Evolutionary conservation across 2,888 invertebrate genomes (phyloP), one percentile per base, ranked within the genome.

Genomic region (Phengaris alcon): DNA sequence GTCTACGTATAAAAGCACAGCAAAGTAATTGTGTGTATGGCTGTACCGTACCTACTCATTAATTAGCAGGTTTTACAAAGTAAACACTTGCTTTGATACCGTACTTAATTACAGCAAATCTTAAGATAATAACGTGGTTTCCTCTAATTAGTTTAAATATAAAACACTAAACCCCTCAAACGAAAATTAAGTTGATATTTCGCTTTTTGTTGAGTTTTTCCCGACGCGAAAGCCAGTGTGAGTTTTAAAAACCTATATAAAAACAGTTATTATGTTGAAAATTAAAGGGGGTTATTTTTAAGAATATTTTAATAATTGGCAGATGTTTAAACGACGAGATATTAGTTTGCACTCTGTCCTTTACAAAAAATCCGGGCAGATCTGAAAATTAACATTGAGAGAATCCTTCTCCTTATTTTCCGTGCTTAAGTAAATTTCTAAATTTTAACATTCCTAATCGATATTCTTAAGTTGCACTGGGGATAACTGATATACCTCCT

Each of bases 51-150:
- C 80, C 79, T 82, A 85, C 84, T 88, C 88, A 88, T 89, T 89
- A 88, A 87, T 85, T 87, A 85, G 85, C 84, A 82, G 85, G 86
- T 85, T 85, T 87, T 85, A 87, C 86, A 90, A 90, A 90, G 84
- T 83, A 84, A 83, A 80, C 86, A 83, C 87, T 90, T 82, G 82
- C 92, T 91, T 91, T 91, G 90, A 89, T 80, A 79, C 82, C 84
- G 82, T 84, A 84, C 88, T 87, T 91, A 91, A 93, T 92, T 91
- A 91, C 88, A 87, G 88, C 88, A 89, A 89, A 90, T 90, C 88
- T 91, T 88, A 88, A 86, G 87, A 89, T 90, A 90, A 91, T 91
- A 90, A 90, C 64, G 89, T 87, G 85, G 85, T 87, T 85, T 88
- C 85, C 87, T 88, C 86, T 84, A 81, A 86, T 88, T 91, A 91